Evolutionary conservation across 2,888 invertebrate species (phyloP), one percentile per base, ranked within the genome.

Genomic region (Himalopsyche anomala): DNA sequence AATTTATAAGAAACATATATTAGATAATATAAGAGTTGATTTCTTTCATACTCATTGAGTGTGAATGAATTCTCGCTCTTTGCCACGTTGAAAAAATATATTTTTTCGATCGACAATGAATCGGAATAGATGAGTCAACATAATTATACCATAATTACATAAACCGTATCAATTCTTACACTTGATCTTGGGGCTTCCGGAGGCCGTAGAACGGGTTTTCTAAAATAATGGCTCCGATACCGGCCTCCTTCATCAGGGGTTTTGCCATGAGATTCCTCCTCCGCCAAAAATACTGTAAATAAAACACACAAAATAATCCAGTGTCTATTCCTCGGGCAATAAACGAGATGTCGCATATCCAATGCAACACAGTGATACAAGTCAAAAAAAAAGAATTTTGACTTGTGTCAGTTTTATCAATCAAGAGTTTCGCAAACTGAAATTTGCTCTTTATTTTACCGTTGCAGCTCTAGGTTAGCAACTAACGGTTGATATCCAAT

Each of bases 151-250:
- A 36, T 38, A 74, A 74, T 28, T 74, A 74, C 36, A 38, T 74
- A 74, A 74, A 6, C 74, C 19, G 19, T 36, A 38, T 36, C 28
- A 15, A 38, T 88, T 92, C 94, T 94, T 94, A 97, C 97, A 95
- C 92, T 95, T 98, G 98, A 91, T 96, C 95, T 89, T 95, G 95
- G 0, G 98, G 98, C 92, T 98, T 98, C 89, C 98, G 94, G 2
- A 95, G 91, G 54, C 98, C 98, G 92, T 98, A 98, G 92, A 98
- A 99, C 12, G 99, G 99, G 92, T 99, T 99, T 93, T 99, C 99
- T 89, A 99, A 92, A 88, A 99, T 95, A 83, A 99, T 96, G 2
- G 99, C 97, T 83, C 96, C 99, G 89, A 99, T 98, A 69, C 97
- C 97, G 40, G 95, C 95, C 91, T 98, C 96, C 91, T 97, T 97